These are phyloP conservation scores for Amyelois transitella DNA, from an alignment of 1,140 invertebrate species.

Conservation along the genomic window DNA sequence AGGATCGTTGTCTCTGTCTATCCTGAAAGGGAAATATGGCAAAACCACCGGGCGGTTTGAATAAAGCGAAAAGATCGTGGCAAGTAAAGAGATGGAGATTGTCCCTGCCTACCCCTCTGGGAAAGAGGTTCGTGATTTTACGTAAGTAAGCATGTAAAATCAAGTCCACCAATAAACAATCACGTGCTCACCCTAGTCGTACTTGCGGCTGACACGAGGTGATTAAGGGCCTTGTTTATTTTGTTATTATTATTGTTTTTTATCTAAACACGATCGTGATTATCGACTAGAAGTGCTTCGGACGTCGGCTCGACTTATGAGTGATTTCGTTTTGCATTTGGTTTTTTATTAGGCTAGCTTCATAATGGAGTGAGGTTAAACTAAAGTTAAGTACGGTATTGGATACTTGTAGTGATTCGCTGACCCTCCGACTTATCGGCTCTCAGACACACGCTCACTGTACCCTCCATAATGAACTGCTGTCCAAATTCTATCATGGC, in stretches of 20 bases:
- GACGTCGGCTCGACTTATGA: conserved; percentile 33
- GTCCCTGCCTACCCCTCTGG: too few relatives aligned
- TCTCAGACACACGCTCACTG: too few relatives aligned
- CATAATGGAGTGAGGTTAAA: not conserved
- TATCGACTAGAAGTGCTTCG: conserved; percentile 42
- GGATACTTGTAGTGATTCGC: not conserved
- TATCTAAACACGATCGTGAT: conserved; percentile 72
- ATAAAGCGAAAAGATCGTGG: too few relatives aligned
- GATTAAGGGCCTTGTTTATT: conserved; percentile 67
- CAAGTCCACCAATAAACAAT: not conserved
- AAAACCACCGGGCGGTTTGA: too few relatives aligned
- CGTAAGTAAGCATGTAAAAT: too few relatives aligned
- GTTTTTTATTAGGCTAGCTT: conserved; percentile 11
- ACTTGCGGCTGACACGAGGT: conserved; percentile 56
- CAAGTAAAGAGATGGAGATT: too few relatives aligned
- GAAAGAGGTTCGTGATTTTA: too few relatives aligned
- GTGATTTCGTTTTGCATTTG: conserved; percentile 25
- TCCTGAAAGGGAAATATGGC: too few relatives aligned
- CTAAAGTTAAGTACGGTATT: not conserved
- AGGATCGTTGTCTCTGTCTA: too few relatives aligned
- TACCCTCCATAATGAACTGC: too few relatives aligned
- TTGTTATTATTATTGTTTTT: conserved; percentile 68
- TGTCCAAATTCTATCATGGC: too few relatives aligned
- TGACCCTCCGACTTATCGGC: too few relatives aligned
- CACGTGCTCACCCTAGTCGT: not conserved